Conservation (phyloP, 2,797 vertebrate species). For the Apodemus agrarius region DNA sequence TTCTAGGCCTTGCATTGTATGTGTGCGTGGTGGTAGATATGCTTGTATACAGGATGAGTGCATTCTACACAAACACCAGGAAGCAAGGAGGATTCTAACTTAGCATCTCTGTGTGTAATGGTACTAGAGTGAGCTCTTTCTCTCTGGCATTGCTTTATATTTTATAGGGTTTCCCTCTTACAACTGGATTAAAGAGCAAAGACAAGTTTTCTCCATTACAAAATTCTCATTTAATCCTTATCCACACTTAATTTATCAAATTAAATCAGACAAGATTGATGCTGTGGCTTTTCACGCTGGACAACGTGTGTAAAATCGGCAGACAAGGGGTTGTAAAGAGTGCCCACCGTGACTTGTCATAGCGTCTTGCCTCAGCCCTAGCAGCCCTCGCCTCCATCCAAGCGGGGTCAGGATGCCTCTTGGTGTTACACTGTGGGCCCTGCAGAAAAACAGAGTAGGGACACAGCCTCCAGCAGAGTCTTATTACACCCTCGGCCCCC, state of each 20-base stretch:
- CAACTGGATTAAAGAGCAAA: constrained; percentile 87
- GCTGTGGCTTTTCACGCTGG: constrained; percentile 92
- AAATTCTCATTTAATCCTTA: constrained; percentile 99
- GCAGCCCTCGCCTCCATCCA: constrained; percentile 89
- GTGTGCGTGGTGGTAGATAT: neutral
- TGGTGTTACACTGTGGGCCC: constrained; percentile 95
- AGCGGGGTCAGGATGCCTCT: constrained; percentile 95
- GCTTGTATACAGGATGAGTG: neutral
- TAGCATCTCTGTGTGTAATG: neutral
- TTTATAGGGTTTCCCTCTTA: constrained; percentile 83
- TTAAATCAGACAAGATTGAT: constrained; percentile 98
- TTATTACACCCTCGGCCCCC: constrained; percentile 95
- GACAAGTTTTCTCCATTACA: constrained; percentile 90
- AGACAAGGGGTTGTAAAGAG: constrained; percentile 98
- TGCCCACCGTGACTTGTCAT: constrained; percentile 95
- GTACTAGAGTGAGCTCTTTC: neutral
- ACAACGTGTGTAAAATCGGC: constrained; percentile 99
- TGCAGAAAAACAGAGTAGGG: constrained; percentile 94
- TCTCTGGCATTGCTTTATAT: constrained; percentile 67
- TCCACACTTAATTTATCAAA: constrained; percentile 99
- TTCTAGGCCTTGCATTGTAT: neutral
- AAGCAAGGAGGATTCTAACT: constrained; percentile 28
- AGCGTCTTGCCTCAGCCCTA: constrained; percentile 93
- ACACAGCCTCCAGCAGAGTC: constrained; percentile 99
- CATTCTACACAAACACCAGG: constrained; percentile 30